Conservation (phyloP, 2,888 invertebrate genomes). For the Pristionchus fissidentatus region DNA sequence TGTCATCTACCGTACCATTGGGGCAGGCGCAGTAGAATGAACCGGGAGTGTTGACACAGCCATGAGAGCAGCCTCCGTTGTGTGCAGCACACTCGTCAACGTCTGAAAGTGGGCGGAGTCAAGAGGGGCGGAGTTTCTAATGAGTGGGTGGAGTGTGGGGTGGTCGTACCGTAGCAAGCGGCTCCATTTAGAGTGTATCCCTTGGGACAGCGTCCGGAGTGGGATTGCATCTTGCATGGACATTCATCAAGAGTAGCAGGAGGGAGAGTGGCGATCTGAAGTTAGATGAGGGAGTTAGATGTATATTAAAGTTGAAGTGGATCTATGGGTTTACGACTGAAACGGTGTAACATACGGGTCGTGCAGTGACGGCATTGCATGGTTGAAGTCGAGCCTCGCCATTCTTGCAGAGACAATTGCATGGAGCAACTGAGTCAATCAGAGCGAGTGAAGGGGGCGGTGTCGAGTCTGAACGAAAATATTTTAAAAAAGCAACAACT, state of each 20-base stretch:
- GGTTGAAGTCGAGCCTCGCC: slow-evolving; percentile 67
- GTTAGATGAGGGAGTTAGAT: neutral
- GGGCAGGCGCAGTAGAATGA: slow-evolving; percentile 75
- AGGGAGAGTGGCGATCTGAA: slow-evolving; percentile 68
- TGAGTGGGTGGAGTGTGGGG: neutral
- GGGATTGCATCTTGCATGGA: slow-evolving; percentile 61
- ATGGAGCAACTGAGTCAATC: slow-evolving; percentile 53
- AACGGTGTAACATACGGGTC: slow-evolving; percentile 26
- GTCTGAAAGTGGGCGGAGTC: slow-evolving; percentile 57
- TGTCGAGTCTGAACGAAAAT: slow-evolving; percentile 64
- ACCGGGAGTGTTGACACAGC: slow-evolving; percentile 75
- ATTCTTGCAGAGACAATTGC: slow-evolving; percentile 68
- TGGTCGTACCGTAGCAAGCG: slow-evolving; percentile 66
- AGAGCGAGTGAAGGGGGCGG: slow-evolving; percentile 55
- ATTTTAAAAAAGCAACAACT: neutral
- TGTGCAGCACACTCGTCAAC: slow-evolving; percentile 70
- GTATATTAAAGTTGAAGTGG: neutral
- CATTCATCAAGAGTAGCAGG: slow-evolving; percentile 68
- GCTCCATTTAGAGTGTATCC: slow-evolving; percentile 62
- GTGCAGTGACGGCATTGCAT: slow-evolving; percentile 63
- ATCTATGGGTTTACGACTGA: neutral
- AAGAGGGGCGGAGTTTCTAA: neutral
- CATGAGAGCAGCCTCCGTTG: slow-evolving; percentile 73
- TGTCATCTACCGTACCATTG: slow-evolving; percentile 57
- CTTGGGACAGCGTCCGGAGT: slow-evolving; percentile 64